Evolutionary conservation across 2,888 invertebrate species (phyloP), one percentile per base, ranked within the genome.

Genomic region (Apodemia zela): DNA sequence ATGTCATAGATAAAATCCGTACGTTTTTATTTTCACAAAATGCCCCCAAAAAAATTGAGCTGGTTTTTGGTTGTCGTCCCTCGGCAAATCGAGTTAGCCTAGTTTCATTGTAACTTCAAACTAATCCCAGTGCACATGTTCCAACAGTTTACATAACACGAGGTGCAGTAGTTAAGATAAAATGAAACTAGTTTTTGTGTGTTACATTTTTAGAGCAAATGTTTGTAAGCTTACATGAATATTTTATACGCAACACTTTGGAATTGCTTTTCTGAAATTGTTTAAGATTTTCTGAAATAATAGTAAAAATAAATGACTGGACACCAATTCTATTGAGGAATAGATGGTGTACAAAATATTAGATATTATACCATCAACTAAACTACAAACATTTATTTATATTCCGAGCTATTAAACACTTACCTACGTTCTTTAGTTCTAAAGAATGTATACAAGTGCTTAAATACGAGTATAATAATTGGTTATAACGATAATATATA

Each of bases 1-100:
- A 57, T 57, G 54, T 57, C 25, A 57, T 25, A 21, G 54, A 57
- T 57, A 57, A 57, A 29, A 57, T 57, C 54, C n/a, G 54, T 57
- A 57, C 54, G 29, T 25, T 57, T 57, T 57, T 54, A 29, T 57
- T 13, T 25, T n/a, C 15, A 25, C 13, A 25, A 15, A 57, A 29
- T 6, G 54, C 10, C 25, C 25, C 54, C 10, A 6, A 25, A 57
- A 57, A 57, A 25, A 13, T 15, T 57, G 29, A n/a, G 21, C 25
- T 57, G 15, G 7, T 57, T 57, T 57, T 57, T 11, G 42, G 15
- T 42, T 42, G 42, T 33, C 38, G 38, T 47, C 45, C 45, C 45
- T 17, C 45, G 45, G 45, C 45, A 47, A 47, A 47, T 17, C 45
- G 45, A 47, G 45, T 47, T 47, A 47, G 45, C 45, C 45, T 47